Evolutionary conservation across 2,797 vertebrate species (phyloP).

Genomic region (Caiman crocodilus): DNA sequence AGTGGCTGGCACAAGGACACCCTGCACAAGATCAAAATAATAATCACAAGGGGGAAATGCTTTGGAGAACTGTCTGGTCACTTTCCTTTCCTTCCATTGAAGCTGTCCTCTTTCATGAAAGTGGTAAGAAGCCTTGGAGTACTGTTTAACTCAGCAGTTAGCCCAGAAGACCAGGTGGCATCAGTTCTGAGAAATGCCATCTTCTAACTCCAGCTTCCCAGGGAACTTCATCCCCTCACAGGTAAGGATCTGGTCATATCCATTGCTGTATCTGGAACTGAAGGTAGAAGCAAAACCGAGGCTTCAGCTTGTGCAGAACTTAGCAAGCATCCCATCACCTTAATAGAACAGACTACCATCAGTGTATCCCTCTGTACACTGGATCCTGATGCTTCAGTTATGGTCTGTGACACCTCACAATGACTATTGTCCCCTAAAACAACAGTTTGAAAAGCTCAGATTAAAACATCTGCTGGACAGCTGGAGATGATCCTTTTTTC

Average conservation of each 20-base stretch:
- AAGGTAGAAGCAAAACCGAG: accelerated
- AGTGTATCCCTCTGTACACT: neutral
- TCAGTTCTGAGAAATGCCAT: neutral
- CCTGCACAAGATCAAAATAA: neutral
- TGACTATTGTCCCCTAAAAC: neutral
- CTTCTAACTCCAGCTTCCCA: neutral
- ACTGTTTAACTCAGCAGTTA: neutral
- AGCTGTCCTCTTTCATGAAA: neutral
- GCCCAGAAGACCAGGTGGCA: neutral
- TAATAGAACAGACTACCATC: neutral
- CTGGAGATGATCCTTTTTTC: neutral
- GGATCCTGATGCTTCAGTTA: accelerated
- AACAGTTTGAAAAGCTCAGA: neutral
- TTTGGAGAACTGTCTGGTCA: neutral
- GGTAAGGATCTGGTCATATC: neutral
- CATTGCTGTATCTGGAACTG: neutral
- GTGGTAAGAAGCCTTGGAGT: neutral
- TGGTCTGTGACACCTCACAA: neutral
- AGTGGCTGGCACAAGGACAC: neutral
- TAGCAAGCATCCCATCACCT: neutral
- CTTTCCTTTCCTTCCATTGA: neutral
- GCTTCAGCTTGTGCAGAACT: neutral
- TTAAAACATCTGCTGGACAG: neutral
- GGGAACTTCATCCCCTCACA: accelerated
- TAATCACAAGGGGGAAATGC: neutral